Conservation (phyloP, 2,888 invertebrate genomes). For the Eremobia ochroleuca region DNA sequence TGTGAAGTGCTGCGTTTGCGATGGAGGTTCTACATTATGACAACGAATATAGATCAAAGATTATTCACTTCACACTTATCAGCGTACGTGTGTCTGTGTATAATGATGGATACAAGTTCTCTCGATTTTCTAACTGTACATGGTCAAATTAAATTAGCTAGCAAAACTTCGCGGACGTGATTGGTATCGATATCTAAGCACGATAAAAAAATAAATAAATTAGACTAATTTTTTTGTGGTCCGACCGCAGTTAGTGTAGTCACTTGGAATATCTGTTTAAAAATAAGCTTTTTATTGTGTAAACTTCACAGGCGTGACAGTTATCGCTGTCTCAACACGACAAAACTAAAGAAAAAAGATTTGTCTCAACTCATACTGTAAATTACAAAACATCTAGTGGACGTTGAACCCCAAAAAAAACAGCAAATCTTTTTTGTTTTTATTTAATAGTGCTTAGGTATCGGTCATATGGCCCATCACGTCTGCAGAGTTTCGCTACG, state of each 20-base stretch:
- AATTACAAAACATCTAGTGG: not conserved
- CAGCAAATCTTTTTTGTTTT: too few relatives aligned
- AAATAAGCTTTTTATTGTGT: too few relatives aligned
- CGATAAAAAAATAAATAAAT: not conserved
- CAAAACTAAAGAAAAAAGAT: not conserved
- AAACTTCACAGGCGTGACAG: too few relatives aligned
- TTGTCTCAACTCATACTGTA: too few relatives aligned
- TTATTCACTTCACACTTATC: not conserved
- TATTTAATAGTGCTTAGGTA: too few relatives aligned
- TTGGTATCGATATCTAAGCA: not conserved
- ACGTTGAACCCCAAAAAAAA: not conserved
- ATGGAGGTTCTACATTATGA: not conserved
- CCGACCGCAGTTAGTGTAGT: not conserved
- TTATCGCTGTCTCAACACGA: not conserved
- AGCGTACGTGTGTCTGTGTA: not conserved
- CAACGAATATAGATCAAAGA: not conserved
- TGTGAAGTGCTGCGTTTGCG: not conserved
- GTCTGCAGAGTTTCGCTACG: not conserved
- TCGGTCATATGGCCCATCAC: too few relatives aligned
- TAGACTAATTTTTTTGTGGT: not conserved
- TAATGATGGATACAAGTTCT: not conserved
- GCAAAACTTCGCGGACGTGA: not conserved
- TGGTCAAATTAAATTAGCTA: not conserved
- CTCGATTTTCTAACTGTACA: not conserved
- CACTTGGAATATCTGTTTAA: too few relatives aligned